Evolutionary conservation across 2,888 invertebrate species (phyloP).

Genomic region (Meandrusa payeni): DNA sequence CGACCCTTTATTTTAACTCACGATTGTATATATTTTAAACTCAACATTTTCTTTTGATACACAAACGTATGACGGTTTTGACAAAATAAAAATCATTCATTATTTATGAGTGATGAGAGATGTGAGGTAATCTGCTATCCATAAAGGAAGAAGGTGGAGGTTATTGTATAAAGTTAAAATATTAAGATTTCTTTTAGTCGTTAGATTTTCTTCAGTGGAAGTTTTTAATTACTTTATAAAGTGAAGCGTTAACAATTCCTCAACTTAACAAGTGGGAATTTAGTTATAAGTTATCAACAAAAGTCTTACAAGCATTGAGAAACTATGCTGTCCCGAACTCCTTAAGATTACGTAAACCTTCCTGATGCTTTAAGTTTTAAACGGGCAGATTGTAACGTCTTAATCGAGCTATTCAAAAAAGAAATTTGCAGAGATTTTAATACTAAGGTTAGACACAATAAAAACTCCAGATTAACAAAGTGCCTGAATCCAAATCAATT

Average conservation of each 20-base stretch:
- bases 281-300: constrained; percentile 47
- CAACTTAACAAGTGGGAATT: constrained; percentile 43
- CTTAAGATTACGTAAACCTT: constrained; percentile 46
- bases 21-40: too few relatives aligned
- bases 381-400: constrained; percentile 16
- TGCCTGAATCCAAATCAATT: too few relatives aligned
- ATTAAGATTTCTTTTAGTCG: constrained; percentile 58
- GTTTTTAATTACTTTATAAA: constrained; percentile 32
- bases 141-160: too few relatives aligned
- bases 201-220: constrained; percentile 37
- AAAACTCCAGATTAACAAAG: too few relatives aligned
- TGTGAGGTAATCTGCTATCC: too few relatives aligned
- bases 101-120: too few relatives aligned
- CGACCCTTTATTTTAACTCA: too few relatives aligned
- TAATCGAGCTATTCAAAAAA: constrained; percentile 11
- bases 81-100: too few relatives aligned
- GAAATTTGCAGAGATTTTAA: too few relatives aligned
- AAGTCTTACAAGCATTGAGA: constrained; percentile 56
- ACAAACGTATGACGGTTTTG: too few relatives aligned
- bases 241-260: constrained; percentile 33
- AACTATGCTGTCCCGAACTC: constrained; percentile 42
- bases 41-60: too few relatives aligned
- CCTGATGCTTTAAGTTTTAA: constrained; percentile 23
- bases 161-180: constrained; percentile 35
- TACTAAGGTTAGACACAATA: too few relatives aligned